A percentile compares a stretch with the other conserved stretches of the same genome.
phyloP scores from a whole-genome alignment of 2,888 invertebrate species.

The Idaea aversata region DNA sequence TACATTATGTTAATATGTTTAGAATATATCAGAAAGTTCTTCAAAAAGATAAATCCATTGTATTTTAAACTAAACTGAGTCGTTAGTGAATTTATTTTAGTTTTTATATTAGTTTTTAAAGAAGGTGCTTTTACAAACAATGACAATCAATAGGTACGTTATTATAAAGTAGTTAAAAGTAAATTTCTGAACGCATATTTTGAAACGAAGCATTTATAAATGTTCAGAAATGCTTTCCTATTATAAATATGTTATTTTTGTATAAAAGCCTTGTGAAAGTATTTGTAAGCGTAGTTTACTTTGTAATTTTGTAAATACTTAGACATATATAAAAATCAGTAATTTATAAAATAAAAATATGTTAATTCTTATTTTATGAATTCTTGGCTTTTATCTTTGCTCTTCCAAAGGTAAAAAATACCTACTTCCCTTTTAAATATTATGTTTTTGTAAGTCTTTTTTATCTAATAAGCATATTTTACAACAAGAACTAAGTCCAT shows the following conservation, averaged over 20 bases:
- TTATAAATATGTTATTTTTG: conserved; percentile 1
- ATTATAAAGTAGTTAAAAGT: too few species aligned
- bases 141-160: too few species aligned
- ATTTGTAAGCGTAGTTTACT: not conserved
- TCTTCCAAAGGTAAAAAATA: not conserved
- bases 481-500: conserved; percentile 13
- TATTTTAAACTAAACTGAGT: too few species aligned
- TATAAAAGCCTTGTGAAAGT: not conserved
- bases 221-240: too few species aligned
- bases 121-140: too few species aligned
- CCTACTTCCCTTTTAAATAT: not conserved
- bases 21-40: too few species aligned
- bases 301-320: not conserved
- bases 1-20: too few species aligned
- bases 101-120: too few species aligned
- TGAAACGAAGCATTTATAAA: too few species aligned
- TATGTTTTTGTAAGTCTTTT: not conserved
- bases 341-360: not conserved
- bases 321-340: not conserved
- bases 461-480: not conserved
- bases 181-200: too few species aligned
- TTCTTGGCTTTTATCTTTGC: not conserved
- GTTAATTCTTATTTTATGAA: not conserved
- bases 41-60: too few species aligned
- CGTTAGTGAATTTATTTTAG: too few species aligned